phyloP scores from a whole-genome alignment of 1,140 invertebrate genomes.

The Dendrolimus punctatus region DNA sequence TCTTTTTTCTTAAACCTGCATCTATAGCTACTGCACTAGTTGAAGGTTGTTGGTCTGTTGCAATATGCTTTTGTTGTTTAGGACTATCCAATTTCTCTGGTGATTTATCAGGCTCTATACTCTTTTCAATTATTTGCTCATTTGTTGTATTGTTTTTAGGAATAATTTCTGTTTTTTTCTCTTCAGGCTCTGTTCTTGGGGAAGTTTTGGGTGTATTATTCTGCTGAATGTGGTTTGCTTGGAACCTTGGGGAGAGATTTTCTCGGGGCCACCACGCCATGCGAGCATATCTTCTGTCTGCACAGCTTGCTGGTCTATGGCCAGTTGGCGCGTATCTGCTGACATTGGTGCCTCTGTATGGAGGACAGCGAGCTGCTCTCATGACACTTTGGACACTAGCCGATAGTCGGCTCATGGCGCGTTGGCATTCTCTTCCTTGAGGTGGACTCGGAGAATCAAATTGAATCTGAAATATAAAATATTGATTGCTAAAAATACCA shows the following conservation, averaged over 20 bases:
- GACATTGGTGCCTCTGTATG: constrained; percentile 51
- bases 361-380: constrained; percentile 42
- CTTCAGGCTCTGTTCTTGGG: constrained; percentile 15
- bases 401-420: constrained; percentile 44
- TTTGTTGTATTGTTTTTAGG: constrained; percentile 13
- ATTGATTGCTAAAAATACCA: no score
- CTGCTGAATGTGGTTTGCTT: constrained; percentile 20
- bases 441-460: constrained; percentile 45
- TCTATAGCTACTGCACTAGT: constrained; percentile 44
- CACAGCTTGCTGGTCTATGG: constrained; percentile 37
- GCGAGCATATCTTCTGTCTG: constrained; percentile 32
- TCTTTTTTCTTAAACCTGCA: constrained; percentile 41
- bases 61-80: constrained; percentile 25
- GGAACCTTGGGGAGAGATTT: constrained; percentile 31
- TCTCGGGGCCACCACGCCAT: constrained; percentile 48
- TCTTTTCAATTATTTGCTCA: constrained; percentile 9
- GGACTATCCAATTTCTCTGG: constrained; percentile 19
- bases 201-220: constrained; percentile 8
- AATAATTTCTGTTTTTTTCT: constrained; percentile 6
- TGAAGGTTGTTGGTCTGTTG: constrained; percentile 39
- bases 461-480: constrained; percentile 42
- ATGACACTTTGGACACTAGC: constrained; percentile 49
- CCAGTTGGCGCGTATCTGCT: constrained; percentile 52
- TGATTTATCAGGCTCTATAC: constrained; percentile 11
- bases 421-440: constrained; percentile 37